phyloP scores from a whole-genome alignment of 2,797 vertebrate species.

The Lophotriccus pileatus region DNA sequence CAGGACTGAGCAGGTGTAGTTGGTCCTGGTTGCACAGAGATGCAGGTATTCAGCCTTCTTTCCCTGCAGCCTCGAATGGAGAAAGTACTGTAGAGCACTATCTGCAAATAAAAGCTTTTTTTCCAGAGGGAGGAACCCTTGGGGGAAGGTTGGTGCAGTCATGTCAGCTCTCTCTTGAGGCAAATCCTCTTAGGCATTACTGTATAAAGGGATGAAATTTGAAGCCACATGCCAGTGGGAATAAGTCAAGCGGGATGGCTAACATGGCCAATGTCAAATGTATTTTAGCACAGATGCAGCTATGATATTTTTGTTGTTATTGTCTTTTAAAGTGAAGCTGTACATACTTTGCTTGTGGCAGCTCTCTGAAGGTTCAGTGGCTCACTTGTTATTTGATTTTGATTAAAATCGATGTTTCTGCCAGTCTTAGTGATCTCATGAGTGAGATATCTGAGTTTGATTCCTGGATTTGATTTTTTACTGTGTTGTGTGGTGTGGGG shows the following conservation, averaged over 20 bases:
- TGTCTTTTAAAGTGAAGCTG: constrained; percentile 19
- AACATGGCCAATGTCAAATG: neutral
- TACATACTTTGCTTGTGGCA: constrained; percentile 17
- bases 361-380: constrained; percentile 24
- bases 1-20: neutral
- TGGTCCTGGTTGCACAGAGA: neutral
- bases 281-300: neutral
- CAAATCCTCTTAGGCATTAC: neutral
- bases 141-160: neutral
- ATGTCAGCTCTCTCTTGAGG: neutral
- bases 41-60: neutral
- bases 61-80: neutral
- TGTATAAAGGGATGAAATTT: neutral
- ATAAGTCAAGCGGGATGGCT: neutral
- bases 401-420: constrained; percentile 55
- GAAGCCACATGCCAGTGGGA: neutral
- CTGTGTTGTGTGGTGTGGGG: neutral
- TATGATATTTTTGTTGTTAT: constrained; percentile 1
- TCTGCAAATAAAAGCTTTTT: neutral
- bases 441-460: constrained; percentile 1
- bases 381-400: constrained; percentile 50
- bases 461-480: constrained; percentile 19
- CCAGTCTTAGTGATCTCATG: constrained; percentile 3
- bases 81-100: neutral
- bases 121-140: neutral